Evolutionary conservation across 2,888 invertebrate genomes (phyloP).

Genomic region (Euzetes globulus): DNA sequence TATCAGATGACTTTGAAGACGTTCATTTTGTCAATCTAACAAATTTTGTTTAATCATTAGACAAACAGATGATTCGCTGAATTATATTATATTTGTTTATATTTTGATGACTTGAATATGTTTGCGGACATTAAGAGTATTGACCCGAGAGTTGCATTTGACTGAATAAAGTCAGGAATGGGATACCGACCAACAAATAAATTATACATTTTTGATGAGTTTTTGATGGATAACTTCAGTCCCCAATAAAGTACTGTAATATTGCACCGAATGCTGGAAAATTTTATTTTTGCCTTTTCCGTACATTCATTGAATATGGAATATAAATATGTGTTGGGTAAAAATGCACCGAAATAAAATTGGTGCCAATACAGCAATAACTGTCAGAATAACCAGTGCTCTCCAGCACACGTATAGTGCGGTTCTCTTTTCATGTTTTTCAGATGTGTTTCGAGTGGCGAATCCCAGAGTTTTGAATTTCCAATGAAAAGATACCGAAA

Average conservation of each 20-base stretch:
- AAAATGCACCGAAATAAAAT: not conserved
- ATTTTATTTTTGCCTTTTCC: no score
- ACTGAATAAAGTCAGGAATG: not conserved
- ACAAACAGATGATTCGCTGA: no score
- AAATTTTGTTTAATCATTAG: no score
- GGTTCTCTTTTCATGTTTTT: slow-evolving; percentile 14
- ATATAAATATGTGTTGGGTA: not conserved
- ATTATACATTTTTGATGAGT: slow-evolving; percentile 21
- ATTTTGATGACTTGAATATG: no score
- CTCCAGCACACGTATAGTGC: not conserved
- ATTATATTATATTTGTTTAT: no score
- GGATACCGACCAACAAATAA: not conserved
- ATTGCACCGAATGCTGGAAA: not conserved
- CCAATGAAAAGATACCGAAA: slow-evolving; percentile 7
- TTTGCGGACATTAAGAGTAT: no score
- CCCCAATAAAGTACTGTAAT: not conserved
- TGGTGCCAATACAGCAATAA: slow-evolving; percentile 3
- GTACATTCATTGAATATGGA: not conserved
- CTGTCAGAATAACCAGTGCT: not conserved
- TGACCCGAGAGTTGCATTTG: not conserved
- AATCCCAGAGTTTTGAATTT: slow-evolving; percentile 19
- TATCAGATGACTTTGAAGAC: no score
- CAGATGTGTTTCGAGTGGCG: not conserved
- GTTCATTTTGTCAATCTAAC: no score
- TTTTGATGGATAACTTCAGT: not conserved